Base-by-base conservation (phyloP, 2,797 vertebrate species). In the Acanthurus leucopareius region DNA sequence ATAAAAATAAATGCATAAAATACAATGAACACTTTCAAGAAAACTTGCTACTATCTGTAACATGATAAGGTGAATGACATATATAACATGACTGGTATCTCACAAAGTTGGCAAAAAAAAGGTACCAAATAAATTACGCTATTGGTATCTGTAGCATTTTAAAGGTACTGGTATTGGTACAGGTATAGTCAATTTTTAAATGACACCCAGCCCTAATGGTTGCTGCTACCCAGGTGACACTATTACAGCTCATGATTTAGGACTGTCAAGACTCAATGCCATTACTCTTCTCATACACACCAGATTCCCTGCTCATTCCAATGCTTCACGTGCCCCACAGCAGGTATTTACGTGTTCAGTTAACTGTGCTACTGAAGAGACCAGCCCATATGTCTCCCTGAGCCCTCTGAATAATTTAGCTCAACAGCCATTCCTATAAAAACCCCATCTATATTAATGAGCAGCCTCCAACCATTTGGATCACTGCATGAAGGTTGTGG, bases 391-490 rank as follows among this genome's bases (percentile, higher is more conserved):
- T 73, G 92, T 93, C 90, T 92, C 85, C 69, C 91, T 86, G 85
- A 93, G 92, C 83, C 79, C 61, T 57, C 80, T 94, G 87, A 94
- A 94, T 94, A 94, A 95, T 94, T 95, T 91, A 94, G 74, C 80
- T 81, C 84, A 89, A 91, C 93, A 93, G 89, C 92, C 89, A 92
- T 92, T 93, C 88, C 92, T 93, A 92, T 93, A 94, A 95, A 94
- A 94, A 93, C 90, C 89, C 89, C 77, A 94, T 95, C 92, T 94
- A 94, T 95, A 95, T 95, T 95, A 95, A 95, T 95, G 93, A 94
- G 90, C 84, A 87, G 90, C 87, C 89, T 88, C 85, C 82, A 84
- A 92, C 86, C 91, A 86, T 91, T 91, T 88, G 85, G 87, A 89
- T 90, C 77, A 68, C 70, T 78, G 85, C 61, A 83, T 73, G 63